Percentiles rank a stretch among this genome's conserved stretches.
These are phyloP conservation scores for Diadumene lineata DNA, from an alignment of 92 coral and sea anemone genomes.

Conservation along the genomic window DNA sequence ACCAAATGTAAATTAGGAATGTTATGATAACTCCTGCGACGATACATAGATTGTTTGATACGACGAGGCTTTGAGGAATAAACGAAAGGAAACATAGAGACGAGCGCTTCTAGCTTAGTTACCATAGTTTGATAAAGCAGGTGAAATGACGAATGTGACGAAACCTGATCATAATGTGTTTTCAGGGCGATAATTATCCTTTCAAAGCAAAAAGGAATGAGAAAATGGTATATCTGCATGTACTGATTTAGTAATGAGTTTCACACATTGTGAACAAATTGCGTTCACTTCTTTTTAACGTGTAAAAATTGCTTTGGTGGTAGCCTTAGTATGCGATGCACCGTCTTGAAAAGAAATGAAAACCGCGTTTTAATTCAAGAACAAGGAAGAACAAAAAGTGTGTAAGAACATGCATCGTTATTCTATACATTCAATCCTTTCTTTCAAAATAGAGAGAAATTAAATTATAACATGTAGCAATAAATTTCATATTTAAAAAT, in stretches of 20 bases:
- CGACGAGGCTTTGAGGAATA: slow-evolving; percentile 3
- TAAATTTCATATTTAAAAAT: too few species aligned
- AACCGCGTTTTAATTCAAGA: too few species aligned
- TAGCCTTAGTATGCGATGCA: too few species aligned
- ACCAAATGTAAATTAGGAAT: slow-evolving; percentile 5
- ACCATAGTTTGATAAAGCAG: slow-evolving; percentile 5
- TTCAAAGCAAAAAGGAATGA: not conserved
- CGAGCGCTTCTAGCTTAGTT: slow-evolving; percentile 12
- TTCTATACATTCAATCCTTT: too few species aligned
- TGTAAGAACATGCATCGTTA: too few species aligned
- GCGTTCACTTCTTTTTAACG: not conserved
- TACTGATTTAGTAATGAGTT: not conserved
- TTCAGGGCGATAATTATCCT: not conserved
- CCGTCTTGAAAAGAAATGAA: too few species aligned
- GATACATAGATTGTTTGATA: slow-evolving; percentile 13
- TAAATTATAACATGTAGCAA: not conserved
- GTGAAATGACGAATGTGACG: not conserved
- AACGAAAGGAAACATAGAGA: slow-evolving; percentile 9
- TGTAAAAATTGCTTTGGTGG: too few species aligned
- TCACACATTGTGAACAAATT: not conserved
- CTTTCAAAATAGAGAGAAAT: not conserved
- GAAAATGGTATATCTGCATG: not conserved
- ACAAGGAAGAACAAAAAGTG: too few species aligned
- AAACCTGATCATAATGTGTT: not conserved
- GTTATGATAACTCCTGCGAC: slow-evolving; percentile 11